Evolutionary conservation across 2,797 vertebrate genomes (phyloP).

Genomic region (Schizothorax lantsangensis): DNA sequence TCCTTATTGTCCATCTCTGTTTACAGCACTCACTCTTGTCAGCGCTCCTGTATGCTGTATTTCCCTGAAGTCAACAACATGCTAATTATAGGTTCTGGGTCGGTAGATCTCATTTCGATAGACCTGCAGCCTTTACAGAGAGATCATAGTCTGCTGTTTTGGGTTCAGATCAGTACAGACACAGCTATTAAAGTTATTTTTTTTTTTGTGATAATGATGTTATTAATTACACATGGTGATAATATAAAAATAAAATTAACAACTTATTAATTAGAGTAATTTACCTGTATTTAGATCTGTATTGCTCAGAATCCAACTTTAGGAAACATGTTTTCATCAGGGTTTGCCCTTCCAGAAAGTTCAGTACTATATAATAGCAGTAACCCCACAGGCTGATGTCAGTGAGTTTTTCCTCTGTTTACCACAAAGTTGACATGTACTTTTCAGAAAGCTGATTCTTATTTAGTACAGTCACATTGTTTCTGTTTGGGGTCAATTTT

Average conservation of each 20-base stretch:
- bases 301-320: too few species aligned
- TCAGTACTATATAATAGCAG: neutral
- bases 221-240: too few species aligned
- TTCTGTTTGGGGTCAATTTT: constrained; percentile 4
- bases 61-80: constrained; percentile 51
- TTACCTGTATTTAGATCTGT: too few species aligned
- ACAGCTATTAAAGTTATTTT: neutral
- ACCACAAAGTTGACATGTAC: neutral
- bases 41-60: constrained; percentile 1
- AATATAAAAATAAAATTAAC: too few species aligned
- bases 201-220: too few species aligned
- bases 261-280: too few species aligned
- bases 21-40: constrained; percentile 4
- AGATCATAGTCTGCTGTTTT: neutral
- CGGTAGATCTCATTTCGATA: constrained; percentile 54
- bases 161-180: neutral
- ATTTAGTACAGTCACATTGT: neutral
- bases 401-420: neutral
- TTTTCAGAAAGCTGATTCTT: constrained; percentile 8
- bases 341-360: neutral
- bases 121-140: constrained; percentile 9
- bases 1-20: neutral
- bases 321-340: neutral
- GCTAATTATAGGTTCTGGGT: constrained; percentile 61
- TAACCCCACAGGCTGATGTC: too few species aligned